These are phyloP conservation scores for Mormyrops boulengeri DNA, from an alignment of 2,797 vertebrate species.

Conservation along the genomic window DNA sequence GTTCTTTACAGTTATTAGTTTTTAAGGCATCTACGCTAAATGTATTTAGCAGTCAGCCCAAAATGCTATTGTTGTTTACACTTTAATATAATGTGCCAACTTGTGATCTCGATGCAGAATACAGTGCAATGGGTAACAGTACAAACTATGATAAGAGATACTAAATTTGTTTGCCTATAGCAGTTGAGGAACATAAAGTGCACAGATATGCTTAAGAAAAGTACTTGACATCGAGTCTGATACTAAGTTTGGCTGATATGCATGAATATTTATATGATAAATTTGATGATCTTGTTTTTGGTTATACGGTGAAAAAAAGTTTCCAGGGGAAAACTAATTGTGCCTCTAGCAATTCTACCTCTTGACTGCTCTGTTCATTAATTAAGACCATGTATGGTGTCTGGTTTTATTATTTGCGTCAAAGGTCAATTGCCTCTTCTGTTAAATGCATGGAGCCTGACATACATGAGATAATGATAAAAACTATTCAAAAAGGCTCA, in stretches of 20 bases:
- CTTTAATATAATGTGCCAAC: neutral
- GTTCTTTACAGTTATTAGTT: neutral
- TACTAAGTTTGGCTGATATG: neutral
- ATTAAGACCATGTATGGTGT: neutral
- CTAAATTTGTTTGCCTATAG: neutral
- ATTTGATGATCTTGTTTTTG: neutral
- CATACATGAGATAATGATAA: neutral
- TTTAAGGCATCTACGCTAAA: neutral
- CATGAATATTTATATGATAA: neutral
- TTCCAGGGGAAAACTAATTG: neutral
- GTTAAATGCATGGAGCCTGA: neutral
- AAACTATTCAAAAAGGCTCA: neutral
- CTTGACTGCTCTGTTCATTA: neutral
- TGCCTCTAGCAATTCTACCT: neutral
- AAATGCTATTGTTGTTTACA: neutral
- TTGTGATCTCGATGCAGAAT: neutral
- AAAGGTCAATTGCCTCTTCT: neutral
- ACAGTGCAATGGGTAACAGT: neutral
- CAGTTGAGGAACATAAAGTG: neutral
- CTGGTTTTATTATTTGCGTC: neutral
- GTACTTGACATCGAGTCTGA: neutral
- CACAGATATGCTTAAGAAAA: neutral
- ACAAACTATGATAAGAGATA: neutral
- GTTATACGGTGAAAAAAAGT: neutral
- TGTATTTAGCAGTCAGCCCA: neutral